Evolutionary conservation across 2,888 invertebrate genomes (phyloP).

Genomic region (Agonopterix heracliana): DNA sequence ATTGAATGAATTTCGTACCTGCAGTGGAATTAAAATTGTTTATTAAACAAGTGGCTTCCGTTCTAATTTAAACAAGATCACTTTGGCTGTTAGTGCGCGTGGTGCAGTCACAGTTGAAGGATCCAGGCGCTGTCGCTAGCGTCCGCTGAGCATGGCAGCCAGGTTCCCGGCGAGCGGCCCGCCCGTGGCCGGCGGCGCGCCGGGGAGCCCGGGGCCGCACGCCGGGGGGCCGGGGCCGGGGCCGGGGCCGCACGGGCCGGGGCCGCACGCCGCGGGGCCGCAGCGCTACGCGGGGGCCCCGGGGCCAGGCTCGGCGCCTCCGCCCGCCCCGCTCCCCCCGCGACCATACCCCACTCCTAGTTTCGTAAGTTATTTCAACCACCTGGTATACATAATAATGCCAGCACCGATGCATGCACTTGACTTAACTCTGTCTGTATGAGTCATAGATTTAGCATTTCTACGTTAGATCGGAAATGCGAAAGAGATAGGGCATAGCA

Average conservation of each 20-base stretch:
- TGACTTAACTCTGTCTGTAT: too few relatives aligned
- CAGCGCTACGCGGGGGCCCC: constrained; percentile 13
- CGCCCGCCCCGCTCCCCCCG: constrained; percentile 73
- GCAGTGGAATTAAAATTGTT: too few relatives aligned
- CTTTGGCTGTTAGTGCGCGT: too few relatives aligned
- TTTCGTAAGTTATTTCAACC: constrained; percentile 77
- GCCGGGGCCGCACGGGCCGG: constrained; percentile 19
- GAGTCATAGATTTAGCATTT: too few relatives aligned
- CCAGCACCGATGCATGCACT: too few relatives aligned
- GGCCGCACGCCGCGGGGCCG: background rate
- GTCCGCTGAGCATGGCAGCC: constrained; percentile 2
- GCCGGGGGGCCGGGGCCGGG: constrained; percentile 54
- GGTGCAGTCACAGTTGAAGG: background rate
- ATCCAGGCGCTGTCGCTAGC: background rate
- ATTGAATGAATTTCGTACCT: too few relatives aligned
- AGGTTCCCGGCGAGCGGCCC: constrained; percentile 33
- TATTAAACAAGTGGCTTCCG: too few relatives aligned
- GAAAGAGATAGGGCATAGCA: too few relatives aligned
- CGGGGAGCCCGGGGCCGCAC: constrained; percentile 14
- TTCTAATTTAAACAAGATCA: too few relatives aligned
- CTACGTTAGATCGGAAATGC: too few relatives aligned
- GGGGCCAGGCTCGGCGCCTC: constrained; percentile 19
- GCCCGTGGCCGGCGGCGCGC: constrained; percentile 70
- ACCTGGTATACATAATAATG: background rate
- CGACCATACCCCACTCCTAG: constrained; percentile 83